Conservation (phyloP, 2,113 vertebrate species). For the Bettongia penicillata region DNA sequence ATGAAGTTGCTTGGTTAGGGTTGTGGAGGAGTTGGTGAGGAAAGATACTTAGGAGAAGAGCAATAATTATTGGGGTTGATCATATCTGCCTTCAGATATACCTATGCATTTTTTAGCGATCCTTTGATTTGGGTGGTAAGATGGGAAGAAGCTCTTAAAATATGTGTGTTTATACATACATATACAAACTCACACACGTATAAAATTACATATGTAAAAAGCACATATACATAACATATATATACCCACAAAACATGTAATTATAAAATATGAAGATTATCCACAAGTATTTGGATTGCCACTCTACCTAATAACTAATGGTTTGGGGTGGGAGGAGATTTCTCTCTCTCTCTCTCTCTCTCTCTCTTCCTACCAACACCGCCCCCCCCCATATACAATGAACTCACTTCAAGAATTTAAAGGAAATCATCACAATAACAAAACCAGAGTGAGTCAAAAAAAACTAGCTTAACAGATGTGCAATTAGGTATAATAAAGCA, state of each 20-base stretch:
- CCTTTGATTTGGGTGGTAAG: not conserved
- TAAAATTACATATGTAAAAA: no score
- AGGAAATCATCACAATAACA: constrained; percentile 38
- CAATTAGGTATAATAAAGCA: constrained; percentile 36
- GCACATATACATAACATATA: no score
- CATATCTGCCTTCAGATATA: rapidly evolving
- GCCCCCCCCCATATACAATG: not conserved
- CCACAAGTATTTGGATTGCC: not conserved
- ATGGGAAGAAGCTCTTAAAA: not conserved
- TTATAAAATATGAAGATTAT: not conserved
- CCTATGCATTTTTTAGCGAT: not conserved
- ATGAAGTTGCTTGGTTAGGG: not conserved
- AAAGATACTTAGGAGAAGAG: rapidly evolving
- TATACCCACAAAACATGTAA: not conserved
- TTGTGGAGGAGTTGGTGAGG: not conserved
- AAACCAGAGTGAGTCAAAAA: not conserved
- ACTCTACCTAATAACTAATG: not conserved
- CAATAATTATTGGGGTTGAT: rapidly evolving
- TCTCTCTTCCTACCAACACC: not conserved
- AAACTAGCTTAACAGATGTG: constrained; percentile 28
- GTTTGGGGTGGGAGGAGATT: not conserved
- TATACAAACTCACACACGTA: no score
- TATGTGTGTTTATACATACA: no score
- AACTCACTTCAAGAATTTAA: constrained; percentile 37
- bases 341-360: not conserved